Evolutionary conservation across 2,888 invertebrate genomes (phyloP).

Genomic region (Luperina nickerlii): DNA sequence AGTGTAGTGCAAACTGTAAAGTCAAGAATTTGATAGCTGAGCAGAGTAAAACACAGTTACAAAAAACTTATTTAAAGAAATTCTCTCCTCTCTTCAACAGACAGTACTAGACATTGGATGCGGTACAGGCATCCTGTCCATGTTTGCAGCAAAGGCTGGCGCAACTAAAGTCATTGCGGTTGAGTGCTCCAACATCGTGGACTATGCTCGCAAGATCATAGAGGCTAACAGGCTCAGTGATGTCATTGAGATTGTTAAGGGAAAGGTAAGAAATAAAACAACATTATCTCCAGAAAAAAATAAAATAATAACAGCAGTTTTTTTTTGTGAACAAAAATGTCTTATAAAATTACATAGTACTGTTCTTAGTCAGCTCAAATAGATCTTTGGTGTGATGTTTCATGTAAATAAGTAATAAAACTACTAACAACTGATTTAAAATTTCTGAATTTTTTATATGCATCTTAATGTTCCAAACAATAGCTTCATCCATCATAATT

Average conservation of each 20-base stretch:
- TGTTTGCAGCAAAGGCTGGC: constrained; percentile 99
- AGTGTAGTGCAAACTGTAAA: neutral
- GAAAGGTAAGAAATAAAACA: constrained; percentile 88
- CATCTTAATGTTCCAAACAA: neutral
- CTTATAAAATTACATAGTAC: neutral
- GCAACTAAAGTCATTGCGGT: constrained; percentile 98
- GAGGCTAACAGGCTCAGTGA: constrained; percentile 95
- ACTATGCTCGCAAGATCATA: constrained; percentile 98
- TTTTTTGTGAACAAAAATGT: no score
- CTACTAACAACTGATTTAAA: neutral
- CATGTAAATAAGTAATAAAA: neutral
- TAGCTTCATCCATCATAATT: neutral
- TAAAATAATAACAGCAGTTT: no score
- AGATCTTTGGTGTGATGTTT: neutral
- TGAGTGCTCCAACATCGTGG: constrained; percentile 99
- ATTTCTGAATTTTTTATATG: neutral
- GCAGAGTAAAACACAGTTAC: neutral
- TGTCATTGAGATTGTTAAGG: constrained; percentile 95
- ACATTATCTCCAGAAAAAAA: no score
- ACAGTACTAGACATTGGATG: constrained; percentile 99
- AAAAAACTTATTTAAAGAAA: neutral
- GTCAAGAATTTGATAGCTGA: neutral
- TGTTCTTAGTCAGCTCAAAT: neutral
- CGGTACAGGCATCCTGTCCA: constrained; percentile 99
- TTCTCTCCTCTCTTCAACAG: constrained; percentile 72